Evolutionary conservation across 2,797 vertebrate species (phyloP).

Genomic region (Microctenopoma stevenorrisi): DNA sequence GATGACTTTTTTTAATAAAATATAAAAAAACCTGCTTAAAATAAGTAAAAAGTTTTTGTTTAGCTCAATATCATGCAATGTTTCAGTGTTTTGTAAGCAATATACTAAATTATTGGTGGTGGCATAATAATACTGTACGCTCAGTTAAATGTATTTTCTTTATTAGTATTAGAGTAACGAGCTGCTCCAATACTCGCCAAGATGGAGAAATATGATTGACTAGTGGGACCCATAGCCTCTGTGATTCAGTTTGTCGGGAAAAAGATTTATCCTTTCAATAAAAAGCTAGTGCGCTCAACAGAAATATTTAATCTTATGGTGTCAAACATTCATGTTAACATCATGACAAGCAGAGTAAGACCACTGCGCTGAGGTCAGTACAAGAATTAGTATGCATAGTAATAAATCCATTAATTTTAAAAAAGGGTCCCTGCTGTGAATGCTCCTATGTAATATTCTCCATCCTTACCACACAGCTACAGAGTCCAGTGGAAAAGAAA

Average conservation of each 20-base stretch:
- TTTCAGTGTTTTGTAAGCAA: no score
- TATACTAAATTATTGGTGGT: no score
- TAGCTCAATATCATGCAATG: background rate
- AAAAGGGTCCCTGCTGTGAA: background rate
- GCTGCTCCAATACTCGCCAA: no score
- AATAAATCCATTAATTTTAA: slow-evolving; percentile 23
- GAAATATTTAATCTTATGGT: background rate
- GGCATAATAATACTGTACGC: no score
- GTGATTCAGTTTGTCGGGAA: no score
- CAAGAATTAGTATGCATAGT: background rate
- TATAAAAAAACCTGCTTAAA: background rate
- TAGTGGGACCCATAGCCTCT: no score
- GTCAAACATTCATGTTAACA: slow-evolving; percentile 3
- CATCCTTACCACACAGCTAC: slow-evolving; percentile 1
- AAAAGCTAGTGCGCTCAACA: background rate
- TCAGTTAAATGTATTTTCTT: no score
- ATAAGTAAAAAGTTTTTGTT: background rate
- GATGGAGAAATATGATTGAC: no score
- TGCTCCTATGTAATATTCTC: background rate
- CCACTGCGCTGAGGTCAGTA: background rate
- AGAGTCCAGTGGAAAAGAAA: slow-evolving; percentile 14
- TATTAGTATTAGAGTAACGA: no score
- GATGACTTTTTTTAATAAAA: background rate
- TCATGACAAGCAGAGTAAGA: slow-evolving; percentile 5
- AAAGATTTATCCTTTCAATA: background rate